Percentiles rank a stretch among this genome's conserved stretches.
These are phyloP conservation scores for Etheostoma perlongum DNA, from an alignment of 2,797 vertebrate genomes.

Conservation along the genomic window DNA sequence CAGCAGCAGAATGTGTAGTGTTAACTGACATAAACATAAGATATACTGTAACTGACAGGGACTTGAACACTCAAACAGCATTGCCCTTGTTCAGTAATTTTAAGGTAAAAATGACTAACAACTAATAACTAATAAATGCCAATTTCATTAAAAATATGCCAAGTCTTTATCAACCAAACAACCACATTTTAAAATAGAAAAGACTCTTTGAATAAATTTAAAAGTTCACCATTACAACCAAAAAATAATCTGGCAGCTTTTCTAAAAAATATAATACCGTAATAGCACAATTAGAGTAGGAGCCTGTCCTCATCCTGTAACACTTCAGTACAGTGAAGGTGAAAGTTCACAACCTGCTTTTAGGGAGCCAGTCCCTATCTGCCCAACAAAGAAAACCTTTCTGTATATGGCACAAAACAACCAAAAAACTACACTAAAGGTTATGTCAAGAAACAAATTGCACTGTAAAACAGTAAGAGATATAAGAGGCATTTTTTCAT, in stretches of 20 bases:
- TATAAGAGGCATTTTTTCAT: conserved; percentile 24
- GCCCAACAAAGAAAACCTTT: conserved; percentile 22
- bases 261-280: conserved; percentile 52
- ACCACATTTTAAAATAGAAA: conserved; percentile 40
- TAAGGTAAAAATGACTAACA: conserved; percentile 26
- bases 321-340: conserved; percentile 40
- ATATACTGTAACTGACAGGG: conserved; percentile 10
- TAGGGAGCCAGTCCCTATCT: conserved; percentile 78
- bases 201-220: conserved; percentile 30
- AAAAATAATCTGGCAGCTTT: conserved; percentile 50
- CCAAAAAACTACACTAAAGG: conserved; percentile 12
- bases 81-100: conserved; percentile 20
- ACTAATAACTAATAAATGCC: conserved; percentile 17
- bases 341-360: conserved; percentile 51
- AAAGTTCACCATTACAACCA: conserved; percentile 28
- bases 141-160: conserved; percentile 36
- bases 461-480: conserved; percentile 35
- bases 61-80: conserved; percentile 25
- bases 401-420: conserved; percentile 42
- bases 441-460: conserved; percentile 16
- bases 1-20: conserved; percentile 57
- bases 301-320: conserved; percentile 73
- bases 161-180: conserved; percentile 35
- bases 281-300: conserved; percentile 60
- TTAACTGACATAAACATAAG: conserved; percentile 34